Base-by-base conservation (phyloP, 1,140 invertebrate species). In the Platyscapa corneri region DNA sequence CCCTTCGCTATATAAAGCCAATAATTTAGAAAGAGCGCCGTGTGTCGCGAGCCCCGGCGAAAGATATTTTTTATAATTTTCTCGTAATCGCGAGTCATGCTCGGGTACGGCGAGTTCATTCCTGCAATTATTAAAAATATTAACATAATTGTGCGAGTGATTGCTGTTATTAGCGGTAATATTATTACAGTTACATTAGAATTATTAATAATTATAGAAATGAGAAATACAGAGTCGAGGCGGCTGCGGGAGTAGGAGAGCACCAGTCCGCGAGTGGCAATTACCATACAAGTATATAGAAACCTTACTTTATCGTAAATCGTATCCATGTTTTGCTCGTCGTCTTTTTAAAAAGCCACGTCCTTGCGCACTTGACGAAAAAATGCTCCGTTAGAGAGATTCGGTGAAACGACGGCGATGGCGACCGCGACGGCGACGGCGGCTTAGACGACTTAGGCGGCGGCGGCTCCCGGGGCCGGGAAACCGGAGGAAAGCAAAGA, bases 111-210 rank as follows among this genome's bases (percentile, higher is more conserved):
- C 60, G 49, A 64, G 53, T 46, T 37, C 83, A 56, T 78, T 70
- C 60, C 42, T 64, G 72, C 77, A 76, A 85, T 85, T 85, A 85
- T 85, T 85, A 82, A 75, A 85, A 85, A 85, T 82, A 85, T 85
- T 85, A 82, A 67, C 84, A 82, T 82, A 86, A 86, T 82, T 82
- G 80, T 46, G 32, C 64, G 56, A 16, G 32, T 34, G 65, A 85
- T 85, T 81, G 78, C 84, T 72, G 80, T 82, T 82, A 86, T 86
- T 82, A 82, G 72, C 27, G 23, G 42, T 49, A 78, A 86, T 86
- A 86, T 86, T 86, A 86, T 77, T 86, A 86, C 80, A 82, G 84
- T 82, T 82, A 82, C 84, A 86, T 82, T 86, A 86, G 84, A 78
- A 86, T 86, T 82, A 75, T 78, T 82, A 78, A 82, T 78, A 86